Percentiles rank a stretch among this genome's conserved stretches.
These are phyloP conservation scores for Cygnus buccinator DNA, from an alignment of 2,113 vertebrate genomes.

Conservation along the genomic window DNA sequence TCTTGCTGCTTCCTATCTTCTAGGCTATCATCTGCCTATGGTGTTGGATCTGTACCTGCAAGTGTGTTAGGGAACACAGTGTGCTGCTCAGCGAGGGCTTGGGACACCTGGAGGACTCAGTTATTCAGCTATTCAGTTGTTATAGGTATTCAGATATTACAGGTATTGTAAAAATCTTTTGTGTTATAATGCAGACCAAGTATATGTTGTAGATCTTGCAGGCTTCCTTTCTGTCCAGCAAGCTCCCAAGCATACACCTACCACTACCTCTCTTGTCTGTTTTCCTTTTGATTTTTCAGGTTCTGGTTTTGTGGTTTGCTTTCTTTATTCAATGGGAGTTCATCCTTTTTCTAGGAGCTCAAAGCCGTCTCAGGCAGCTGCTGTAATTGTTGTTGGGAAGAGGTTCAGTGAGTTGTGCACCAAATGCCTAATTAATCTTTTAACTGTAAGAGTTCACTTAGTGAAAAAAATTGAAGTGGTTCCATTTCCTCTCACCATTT, in stretches of 20 bases:
- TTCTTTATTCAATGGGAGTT: not conserved
- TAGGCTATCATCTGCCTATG: not conserved
- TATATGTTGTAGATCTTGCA: not conserved
- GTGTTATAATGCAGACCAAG: not conserved
- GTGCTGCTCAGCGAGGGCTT: rapidly evolving
- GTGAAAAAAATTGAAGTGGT: constrained; percentile 4
- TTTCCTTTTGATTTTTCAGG: not conserved
- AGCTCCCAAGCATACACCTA: not conserved
- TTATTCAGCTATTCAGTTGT: not conserved
- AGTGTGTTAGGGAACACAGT: rapidly evolving
- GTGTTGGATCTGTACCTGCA: not conserved
- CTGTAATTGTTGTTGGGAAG: not conserved
- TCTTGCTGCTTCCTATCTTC: rapidly evolving
- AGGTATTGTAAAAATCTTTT: not conserved
- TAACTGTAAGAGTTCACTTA: constrained; percentile 20
- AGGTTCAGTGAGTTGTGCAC: not conserved
- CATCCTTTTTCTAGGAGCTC: not conserved
- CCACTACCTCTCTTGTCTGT: not conserved
- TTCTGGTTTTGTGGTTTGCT: constrained; percentile 8
- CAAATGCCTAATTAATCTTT: constrained; percentile 8
- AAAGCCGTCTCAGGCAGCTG: not conserved
- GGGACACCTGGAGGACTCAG: rapidly evolving
- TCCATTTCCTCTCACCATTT: not conserved
- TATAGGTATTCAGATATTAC: too few relatives aligned
- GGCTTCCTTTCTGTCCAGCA: not conserved